Conservation (phyloP, 30 jellyfish, hydroid and myxozoan species). For the Pelagia noctiluca region DNA sequence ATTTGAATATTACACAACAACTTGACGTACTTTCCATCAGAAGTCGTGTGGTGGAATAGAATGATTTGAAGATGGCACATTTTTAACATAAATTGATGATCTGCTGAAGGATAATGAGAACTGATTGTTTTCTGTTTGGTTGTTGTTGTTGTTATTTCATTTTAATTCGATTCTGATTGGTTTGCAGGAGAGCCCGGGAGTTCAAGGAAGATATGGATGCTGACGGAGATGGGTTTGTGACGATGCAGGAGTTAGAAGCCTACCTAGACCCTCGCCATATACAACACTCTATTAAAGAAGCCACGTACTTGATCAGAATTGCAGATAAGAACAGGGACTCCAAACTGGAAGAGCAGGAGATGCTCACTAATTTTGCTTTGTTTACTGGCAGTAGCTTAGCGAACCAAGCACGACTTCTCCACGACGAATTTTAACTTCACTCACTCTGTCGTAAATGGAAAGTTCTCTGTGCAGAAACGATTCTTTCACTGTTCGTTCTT, state of each 20-base stretch:
- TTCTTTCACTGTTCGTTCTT: no score
- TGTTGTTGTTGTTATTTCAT: background rate
- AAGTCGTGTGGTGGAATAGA: no score
- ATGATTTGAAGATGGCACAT: no score
- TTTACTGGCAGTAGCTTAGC: conserved; percentile 94
- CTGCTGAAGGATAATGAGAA: no score
- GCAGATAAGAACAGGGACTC: conserved; percentile 84
- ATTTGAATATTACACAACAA: no score
- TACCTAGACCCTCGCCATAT: conserved; percentile 89
- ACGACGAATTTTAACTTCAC: conserved; percentile 84
- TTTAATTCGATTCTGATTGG: background rate
- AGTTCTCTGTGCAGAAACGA: no score
- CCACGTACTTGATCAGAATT: conserved; percentile 70
- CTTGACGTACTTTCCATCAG: no score
- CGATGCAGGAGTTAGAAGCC: conserved; percentile 71
- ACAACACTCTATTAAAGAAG: conserved; percentile 90
- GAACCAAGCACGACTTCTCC: conserved; percentile 76
- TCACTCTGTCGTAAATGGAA: no score
- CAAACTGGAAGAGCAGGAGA: conserved; percentile 80
- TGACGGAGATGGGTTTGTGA: conserved; percentile 85
- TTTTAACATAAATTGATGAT: no score
- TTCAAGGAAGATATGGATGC: conserved; percentile 89
- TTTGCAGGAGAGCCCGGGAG: conserved; percentile 75
- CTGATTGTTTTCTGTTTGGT: background rate
- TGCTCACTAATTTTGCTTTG: conserved; percentile 75